Evolutionary conservation across 2,888 invertebrate species (phyloP).

Genomic region (Bellardia bayeri): DNA sequence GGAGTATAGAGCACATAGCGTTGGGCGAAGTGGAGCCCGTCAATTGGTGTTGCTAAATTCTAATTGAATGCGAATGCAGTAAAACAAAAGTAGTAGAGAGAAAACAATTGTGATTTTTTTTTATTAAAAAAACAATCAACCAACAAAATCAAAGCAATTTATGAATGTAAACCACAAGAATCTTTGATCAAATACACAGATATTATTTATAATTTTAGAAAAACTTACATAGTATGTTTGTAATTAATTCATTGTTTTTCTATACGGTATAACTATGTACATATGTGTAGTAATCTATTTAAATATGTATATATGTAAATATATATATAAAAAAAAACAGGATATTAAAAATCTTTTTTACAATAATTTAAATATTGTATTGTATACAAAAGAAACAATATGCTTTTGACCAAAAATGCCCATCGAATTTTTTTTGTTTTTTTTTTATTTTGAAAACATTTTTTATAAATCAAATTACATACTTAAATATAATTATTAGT

Average conservation of each 20-base stretch:
- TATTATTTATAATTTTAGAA: slow-evolving; percentile 49
- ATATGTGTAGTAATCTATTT: slow-evolving; percentile 2
- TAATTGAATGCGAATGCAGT: slow-evolving; percentile 12
- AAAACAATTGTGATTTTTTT: slow-evolving; percentile 66
- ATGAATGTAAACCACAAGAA: slow-evolving; percentile 56
- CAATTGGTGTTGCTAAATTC: slow-evolving; percentile 86
- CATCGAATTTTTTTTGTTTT: slow-evolving; percentile 63
- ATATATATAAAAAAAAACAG: neutral
- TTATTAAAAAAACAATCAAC: slow-evolving; percentile 18
- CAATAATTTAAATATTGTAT: slow-evolving; percentile 12
- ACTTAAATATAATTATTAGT: neutral
- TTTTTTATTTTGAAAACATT: slow-evolving; percentile 35
- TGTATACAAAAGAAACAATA: slow-evolving; percentile 41
- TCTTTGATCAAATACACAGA: slow-evolving; percentile 48
- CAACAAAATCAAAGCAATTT: slow-evolving; percentile 68
- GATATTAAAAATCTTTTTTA: slow-evolving; percentile 11
- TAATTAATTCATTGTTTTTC: slow-evolving; percentile 20
- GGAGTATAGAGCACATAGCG: slow-evolving; percentile 88
- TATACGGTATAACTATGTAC: neutral
- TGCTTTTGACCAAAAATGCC: slow-evolving; percentile 67
- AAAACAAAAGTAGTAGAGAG: slow-evolving; percentile 30
- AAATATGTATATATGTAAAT: neutral
- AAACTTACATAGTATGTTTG: too few species aligned
- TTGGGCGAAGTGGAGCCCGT: slow-evolving; percentile 87
- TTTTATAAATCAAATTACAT: slow-evolving; percentile 12